Evolutionary conservation across 2,888 invertebrate species (phyloP), one percentile per base, ranked within the genome.

Genomic region (Bellardia bayeri): DNA sequence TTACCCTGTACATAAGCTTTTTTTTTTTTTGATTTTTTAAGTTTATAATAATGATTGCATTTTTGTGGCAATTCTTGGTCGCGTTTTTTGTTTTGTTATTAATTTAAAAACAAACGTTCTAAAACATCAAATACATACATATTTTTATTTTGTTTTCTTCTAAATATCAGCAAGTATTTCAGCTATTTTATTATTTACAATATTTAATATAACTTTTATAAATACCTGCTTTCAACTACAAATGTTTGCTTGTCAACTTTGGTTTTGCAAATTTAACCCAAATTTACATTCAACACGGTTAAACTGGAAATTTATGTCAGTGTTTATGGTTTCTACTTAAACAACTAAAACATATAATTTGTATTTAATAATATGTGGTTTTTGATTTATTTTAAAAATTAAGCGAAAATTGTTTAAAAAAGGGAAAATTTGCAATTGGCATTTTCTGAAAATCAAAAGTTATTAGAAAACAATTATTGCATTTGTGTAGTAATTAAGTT

Each of bases 191-290:
- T 91, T 92, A 85, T 92, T 90, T 92, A 92, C 86, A 90, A 82
- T 88, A 89, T 82, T 78, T 37, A 78, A 74, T 90, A 90, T 90
- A 90, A 90, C 91, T 89, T 91, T 89, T 89, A 89, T 66, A 91
- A 90, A 91, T 91, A 91, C 91, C 91, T 92, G 92, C 90, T 90
- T 91, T 91, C 89, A 89, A 89, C 90, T 91, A 89, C 90, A 89
- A 89, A 90, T 91, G 92, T 92, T 93, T 94, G 94, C 94, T 89
- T 90, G 89, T 88, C 85, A 90, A 90, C 89, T 89, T 88, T 86
- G 87, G 87, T 87, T 85, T 87, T 87, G 87, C 87, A 90, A 75
- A 85, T 85, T 87, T 87, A 85, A 87, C 85, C 87, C 82, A 74
- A 87, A 87, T 87, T 82, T 87, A 87, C 87, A 87, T 61, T 66